phyloP scores from a whole-genome alignment of 2,888 invertebrate species.

The Heteromyza rotundicornis region DNA sequence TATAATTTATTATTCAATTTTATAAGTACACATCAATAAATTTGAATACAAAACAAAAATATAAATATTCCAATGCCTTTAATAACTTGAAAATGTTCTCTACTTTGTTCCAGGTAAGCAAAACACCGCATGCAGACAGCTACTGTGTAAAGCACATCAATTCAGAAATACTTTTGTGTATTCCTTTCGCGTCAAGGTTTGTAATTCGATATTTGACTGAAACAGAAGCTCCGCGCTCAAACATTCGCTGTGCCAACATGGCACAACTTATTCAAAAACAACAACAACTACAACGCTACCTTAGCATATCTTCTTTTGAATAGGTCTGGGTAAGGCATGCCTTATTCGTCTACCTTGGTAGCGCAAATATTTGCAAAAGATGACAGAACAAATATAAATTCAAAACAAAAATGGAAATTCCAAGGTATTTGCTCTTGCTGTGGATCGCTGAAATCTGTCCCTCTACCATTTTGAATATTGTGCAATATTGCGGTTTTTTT shows the following conservation, averaged over 20 bases:
- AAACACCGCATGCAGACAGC: not conserved
- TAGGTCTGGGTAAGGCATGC: too few relatives aligned
- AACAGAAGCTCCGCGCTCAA: not conserved
- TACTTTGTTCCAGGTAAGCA: not conserved
- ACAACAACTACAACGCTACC: not conserved
- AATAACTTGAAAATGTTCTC: too few relatives aligned
- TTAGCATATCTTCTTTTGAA: too few relatives aligned
- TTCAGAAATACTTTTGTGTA: not conserved
- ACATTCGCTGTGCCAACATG: not conserved
- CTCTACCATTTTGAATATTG: too few relatives aligned
- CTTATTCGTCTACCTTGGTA: not conserved
- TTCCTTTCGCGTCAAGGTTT: not conserved
- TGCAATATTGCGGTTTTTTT: too few relatives aligned
- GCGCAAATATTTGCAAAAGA: not conserved
- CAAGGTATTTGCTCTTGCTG: too few relatives aligned
- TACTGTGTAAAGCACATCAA: not conserved
- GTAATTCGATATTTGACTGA: slow-evolving; percentile 2
- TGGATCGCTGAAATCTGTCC: too few relatives aligned
- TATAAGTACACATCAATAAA: too few relatives aligned
- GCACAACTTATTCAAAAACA: not conserved
- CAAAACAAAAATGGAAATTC: too few relatives aligned
- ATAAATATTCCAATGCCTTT: too few relatives aligned
- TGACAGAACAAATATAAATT: not conserved
- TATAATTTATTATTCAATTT: too few relatives aligned
- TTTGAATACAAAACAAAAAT: too few relatives aligned